Conservation (phyloP, 2,113 vertebrate species). For the Meriones unguiculatus region DNA sequence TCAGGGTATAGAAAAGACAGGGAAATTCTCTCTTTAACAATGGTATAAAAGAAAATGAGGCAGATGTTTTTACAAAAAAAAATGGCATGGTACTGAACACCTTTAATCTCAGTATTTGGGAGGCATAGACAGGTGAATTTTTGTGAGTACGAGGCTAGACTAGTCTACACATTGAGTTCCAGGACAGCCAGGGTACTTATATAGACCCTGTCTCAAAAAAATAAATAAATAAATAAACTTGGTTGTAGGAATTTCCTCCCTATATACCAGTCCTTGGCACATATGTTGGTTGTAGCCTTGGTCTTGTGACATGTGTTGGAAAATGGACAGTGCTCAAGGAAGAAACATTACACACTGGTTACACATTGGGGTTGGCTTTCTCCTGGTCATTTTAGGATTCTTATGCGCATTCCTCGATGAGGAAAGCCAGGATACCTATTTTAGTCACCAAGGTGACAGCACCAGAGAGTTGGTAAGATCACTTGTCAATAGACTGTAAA, state of each 20-base stretch:
- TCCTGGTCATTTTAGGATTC: not conserved
- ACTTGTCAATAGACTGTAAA: not conserved
- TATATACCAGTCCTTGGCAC: not conserved
- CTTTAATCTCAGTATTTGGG: not conserved
- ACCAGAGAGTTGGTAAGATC: not conserved
- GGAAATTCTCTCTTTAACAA: not conserved
- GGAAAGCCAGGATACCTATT: not conserved
- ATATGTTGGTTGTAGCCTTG: not conserved
- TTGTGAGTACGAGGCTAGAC: too few relatives aligned
- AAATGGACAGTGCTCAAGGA: not conserved
- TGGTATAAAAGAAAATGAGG: not conserved
- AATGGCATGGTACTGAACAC: not conserved
- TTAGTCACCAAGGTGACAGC: not conserved
- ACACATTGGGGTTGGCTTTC: not conserved
- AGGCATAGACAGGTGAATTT: not conserved
- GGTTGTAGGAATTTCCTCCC: not conserved
- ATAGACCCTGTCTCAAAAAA: not conserved
- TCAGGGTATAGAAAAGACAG: not conserved
- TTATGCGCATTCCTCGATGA: not conserved
- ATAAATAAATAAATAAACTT: not conserved
- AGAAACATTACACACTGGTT: not conserved
- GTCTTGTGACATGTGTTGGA: not conserved
- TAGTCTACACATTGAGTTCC: not conserved
- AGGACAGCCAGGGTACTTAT: not conserved
- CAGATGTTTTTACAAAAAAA: slow-evolving; percentile 1